Base-by-base conservation (phyloP, 2,888 invertebrate species). In the Epistrophe eligans region DNA sequence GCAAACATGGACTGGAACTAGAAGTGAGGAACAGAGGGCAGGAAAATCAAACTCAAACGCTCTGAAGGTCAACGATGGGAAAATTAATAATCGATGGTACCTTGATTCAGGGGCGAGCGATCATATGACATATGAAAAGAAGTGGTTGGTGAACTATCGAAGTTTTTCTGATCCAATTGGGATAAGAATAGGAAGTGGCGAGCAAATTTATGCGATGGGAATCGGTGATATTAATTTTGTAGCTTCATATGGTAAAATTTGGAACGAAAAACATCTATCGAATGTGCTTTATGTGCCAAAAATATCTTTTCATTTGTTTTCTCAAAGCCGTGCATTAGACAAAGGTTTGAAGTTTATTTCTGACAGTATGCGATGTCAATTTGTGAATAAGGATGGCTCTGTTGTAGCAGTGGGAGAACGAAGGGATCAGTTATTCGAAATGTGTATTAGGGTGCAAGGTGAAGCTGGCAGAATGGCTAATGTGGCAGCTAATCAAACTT, bases 51-150 rank as follows among this genome's bases (percentile, higher is more conserved):
- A 32, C 32, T 32, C 32, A 32, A 32, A 32, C 32, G 32, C 32
- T 4, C 32, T 32, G 32, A 32, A 4, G 32, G 32, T 32, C 32
- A 32, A 32, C 32, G 4, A 32, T 28, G 28, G 28, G 28, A 28
- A 28, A 28, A 35, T 9, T 35, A 17, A 48, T 48, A 17, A 17
- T 48, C 17, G 48, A 48, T 48, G 48, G 48, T 48, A 48, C 17
- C 24, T 24, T 24, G 28, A 32, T n/a, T 28, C 57, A 13, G 57
- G 28, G 24, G 28, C 28, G 32, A 32, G 57, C 8, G 57, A 57
- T 35, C 57, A 57, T 9, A 57, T 57, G 57, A 57, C 57, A n/a
- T 57, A 57, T 57, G 57, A 57, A 57, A 32, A 57, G 24, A 57
- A 57, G 4, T 57, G 32, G 57, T 32, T 57, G 7, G 32, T 57